Percentiles rank a stretch among this genome's conserved stretches.
These are phyloP conservation scores for Ditylenchus dipsaci DNA, from an alignment of 1,140 invertebrate species.

Conservation along the genomic window DNA sequence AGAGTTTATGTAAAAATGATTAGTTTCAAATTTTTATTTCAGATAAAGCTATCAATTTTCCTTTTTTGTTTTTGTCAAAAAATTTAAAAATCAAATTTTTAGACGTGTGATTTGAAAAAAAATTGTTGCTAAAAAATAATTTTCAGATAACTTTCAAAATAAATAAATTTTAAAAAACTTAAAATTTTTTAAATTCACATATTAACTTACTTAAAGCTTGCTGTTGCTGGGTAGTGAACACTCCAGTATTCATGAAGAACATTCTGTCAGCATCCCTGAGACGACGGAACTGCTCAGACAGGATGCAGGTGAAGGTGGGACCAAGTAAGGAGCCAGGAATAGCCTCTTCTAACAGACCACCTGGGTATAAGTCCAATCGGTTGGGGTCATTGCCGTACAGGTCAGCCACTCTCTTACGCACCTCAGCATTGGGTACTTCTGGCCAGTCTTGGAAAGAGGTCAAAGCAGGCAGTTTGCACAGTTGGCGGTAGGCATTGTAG, in stretches of 20 bases:
- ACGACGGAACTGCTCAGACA: slow-evolving; percentile 42
- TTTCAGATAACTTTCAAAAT: too few relatives aligned
- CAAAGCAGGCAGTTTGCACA: slow-evolving; percentile 72
- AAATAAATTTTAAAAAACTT: too few relatives aligned
- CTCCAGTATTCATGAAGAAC: not conserved
- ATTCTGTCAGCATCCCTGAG: slow-evolving; percentile 44
- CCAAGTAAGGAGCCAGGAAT: slow-evolving; percentile 33
- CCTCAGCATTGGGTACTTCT: slow-evolving; percentile 12
- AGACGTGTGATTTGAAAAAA: too few relatives aligned
- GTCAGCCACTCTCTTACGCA: not conserved
- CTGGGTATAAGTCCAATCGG: slow-evolving; percentile 41
- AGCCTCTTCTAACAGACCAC: slow-evolving; percentile 44
- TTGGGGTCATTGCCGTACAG: slow-evolving; percentile 29
- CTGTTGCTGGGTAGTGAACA: not conserved
- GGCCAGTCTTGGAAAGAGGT: slow-evolving; percentile 71
- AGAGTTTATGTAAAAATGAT: too few relatives aligned
- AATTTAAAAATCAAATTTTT: too few relatives aligned
- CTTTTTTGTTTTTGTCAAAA: too few relatives aligned
- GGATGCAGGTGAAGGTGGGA: slow-evolving; percentile 45
- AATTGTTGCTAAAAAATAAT: too few relatives aligned
- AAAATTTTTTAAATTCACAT: too few relatives aligned
- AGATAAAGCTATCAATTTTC: too few relatives aligned
- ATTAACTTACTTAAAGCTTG: not conserved
- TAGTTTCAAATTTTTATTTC: too few relatives aligned
- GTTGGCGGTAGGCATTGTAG: slow-evolving; percentile 75